Percentiles rank a stretch among this genome's conserved stretches.
Conservation (phyloP, 2,888 invertebrate genomes). For the Meta bourneti region DNA sequence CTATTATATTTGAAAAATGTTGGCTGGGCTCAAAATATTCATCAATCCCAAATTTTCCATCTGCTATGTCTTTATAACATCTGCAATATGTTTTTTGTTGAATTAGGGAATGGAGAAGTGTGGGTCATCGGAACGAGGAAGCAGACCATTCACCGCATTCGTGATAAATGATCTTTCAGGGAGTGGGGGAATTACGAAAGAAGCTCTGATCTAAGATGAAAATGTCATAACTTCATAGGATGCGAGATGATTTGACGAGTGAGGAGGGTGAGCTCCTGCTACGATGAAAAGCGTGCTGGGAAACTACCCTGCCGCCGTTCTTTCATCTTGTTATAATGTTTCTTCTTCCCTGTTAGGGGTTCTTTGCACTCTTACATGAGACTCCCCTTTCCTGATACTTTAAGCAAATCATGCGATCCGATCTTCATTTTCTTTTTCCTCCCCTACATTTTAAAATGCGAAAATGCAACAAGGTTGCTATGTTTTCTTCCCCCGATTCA, state of each 20-base stretch:
- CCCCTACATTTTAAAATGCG: neutral
- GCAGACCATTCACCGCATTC: slow-evolving; percentile 3
- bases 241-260: slow-evolving; percentile 29
- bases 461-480: neutral
- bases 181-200: slow-evolving; percentile 15
- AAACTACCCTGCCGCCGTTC: slow-evolving; percentile 12
- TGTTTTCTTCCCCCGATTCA: too few species aligned
- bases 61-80: too few species aligned
- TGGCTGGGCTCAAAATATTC: too few species aligned
- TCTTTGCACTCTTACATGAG: neutral
- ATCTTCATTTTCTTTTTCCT: neutral
- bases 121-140: slow-evolving; percentile 1
- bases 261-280: slow-evolving; percentile 14
- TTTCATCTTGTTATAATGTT: slow-evolving; percentile 40
- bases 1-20: too few species aligned
- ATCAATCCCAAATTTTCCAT: too few species aligned
- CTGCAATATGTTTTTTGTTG: too few species aligned
- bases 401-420: neutral
- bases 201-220: slow-evolving; percentile 11
- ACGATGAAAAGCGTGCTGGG: neutral
- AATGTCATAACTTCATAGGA: slow-evolving; percentile 35
- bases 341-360: slow-evolving; percentile 11
- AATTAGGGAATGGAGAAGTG: neutral
- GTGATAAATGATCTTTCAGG: slow-evolving; percentile 19
- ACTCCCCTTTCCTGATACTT: neutral